These are phyloP conservation scores for Myanophis thanlyinensis DNA, from an alignment of 2,113 vertebrate genomes.

Conservation along the genomic window DNA sequence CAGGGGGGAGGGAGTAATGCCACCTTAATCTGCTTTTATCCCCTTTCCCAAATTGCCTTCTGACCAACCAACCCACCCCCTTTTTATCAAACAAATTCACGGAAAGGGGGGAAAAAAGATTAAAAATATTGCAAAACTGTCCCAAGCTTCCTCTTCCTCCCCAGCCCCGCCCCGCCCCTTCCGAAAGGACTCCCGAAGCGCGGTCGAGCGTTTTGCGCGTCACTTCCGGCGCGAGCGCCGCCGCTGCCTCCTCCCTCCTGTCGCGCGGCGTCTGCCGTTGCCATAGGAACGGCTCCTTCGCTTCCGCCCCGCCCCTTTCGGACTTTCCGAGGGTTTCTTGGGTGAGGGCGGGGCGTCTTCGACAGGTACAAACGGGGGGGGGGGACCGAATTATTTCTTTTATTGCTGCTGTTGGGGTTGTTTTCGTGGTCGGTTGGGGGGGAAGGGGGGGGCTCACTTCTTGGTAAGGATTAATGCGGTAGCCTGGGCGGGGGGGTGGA, in stretches of 20 bases:
- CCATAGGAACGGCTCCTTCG: background rate
- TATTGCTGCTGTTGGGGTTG: background rate
- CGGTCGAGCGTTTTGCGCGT: background rate
- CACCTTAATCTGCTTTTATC: background rate
- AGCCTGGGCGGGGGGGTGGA: background rate
- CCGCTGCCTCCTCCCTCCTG: background rate
- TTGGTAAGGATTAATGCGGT: background rate
- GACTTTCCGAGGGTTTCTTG: background rate
- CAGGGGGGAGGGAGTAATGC: rapidly evolving
- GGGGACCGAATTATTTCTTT: background rate
- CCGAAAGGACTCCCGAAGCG: background rate
- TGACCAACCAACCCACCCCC: background rate
- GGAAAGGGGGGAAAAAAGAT: background rate
- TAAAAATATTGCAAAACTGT: background rate
- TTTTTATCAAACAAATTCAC: background rate
- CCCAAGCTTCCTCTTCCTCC: background rate
- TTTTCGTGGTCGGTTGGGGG: background rate
- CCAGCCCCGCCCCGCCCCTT: background rate
- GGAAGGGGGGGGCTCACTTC: background rate
- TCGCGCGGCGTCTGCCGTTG: background rate
- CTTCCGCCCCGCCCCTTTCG: background rate
- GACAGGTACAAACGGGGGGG: background rate
- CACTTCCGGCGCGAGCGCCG: background rate
- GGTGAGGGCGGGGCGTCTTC: too few species aligned
- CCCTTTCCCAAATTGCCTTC: background rate